Base-by-base conservation (phyloP, 2,113 vertebrate genomes). In the Gadus macrocephalus region DNA sequence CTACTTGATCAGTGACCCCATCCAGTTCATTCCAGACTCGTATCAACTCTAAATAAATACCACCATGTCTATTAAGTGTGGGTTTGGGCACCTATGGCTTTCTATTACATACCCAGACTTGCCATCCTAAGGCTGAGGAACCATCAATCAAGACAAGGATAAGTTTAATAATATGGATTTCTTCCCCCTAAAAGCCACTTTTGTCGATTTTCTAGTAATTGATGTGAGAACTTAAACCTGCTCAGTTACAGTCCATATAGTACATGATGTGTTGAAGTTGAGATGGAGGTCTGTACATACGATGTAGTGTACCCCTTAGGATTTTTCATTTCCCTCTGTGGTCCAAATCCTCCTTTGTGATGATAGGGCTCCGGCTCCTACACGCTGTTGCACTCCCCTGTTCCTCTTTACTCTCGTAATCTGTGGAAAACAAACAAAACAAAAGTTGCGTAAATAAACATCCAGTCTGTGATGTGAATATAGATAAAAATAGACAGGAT, bases 301-400 rank as follows among this genome's bases (percentile, higher is more conserved):
- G 25, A 5, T 22, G 9, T 5, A 15, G 20, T 27, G 28, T 20
- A 22, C 61, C 61, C 61, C 22, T 11, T 25, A 20, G 11, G 31
- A 38, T 5, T 5, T 58, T 81, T 94, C 86, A 94, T 84, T 93
- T 94, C 71, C 92, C 89, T 71, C 92, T 90, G 71, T 90, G 91
- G 82, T 93, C 93, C n/a, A 91, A 90, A 66, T 93, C 92, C 62
- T 94, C 94, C 86, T 95, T 96, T 80, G 92, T 91, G 64, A 91
- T 91, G 85, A 88, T 89, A 8, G 93, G 91, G 67, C 94, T 91
- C 83, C 56, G 89, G 88, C 16, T 94, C 88, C 16, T 93, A 89
- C 75, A 92, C 35, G 22, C 86, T 80, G 61, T 88, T 59, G 69
- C 86, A 82, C 38, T 87, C 53, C 91, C 87, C 62, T 92, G 90